phyloP scores from a whole-genome alignment of 2,797 vertebrate species.

The Sylvilagus floridanus region DNA sequence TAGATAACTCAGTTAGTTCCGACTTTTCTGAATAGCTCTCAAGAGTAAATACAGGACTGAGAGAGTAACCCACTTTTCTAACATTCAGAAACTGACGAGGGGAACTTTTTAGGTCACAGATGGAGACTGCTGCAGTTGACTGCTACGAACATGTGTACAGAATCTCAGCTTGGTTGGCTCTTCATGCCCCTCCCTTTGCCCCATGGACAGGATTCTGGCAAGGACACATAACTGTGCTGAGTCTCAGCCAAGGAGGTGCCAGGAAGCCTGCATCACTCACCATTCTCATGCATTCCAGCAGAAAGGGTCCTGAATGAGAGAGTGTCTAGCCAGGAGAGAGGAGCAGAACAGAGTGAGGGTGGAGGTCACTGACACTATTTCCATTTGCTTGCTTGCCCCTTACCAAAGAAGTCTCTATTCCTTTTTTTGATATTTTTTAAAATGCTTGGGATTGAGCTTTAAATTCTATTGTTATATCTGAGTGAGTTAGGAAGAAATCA shows the following conservation, averaged over 20 bases:
- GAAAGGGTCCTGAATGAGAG: not conserved
- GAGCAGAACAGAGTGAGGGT: not conserved
- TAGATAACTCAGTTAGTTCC: not conserved
- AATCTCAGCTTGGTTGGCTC: not conserved
- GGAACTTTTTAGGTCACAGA: not conserved
- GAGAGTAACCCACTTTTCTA: not conserved
- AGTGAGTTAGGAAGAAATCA: not conserved
- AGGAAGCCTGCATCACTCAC: not conserved
- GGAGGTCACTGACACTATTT: not conserved
- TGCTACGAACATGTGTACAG: not conserved
- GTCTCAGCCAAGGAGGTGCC: not conserved
- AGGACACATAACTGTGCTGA: not conserved
- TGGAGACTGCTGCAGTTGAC: not conserved
- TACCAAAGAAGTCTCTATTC: not conserved
- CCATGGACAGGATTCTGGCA: not conserved
- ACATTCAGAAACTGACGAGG: not conserved
- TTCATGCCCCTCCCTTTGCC: not conserved
- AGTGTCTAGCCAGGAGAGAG: too few species aligned
- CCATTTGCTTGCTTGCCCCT: not conserved
- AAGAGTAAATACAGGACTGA: not conserved
- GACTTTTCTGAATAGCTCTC: not conserved
- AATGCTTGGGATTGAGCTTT: not conserved
- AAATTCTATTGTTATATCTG: not conserved
- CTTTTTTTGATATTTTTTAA: not conserved
- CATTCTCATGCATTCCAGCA: not conserved